A percentile compares a stretch with the other conserved stretches of the same genome.
phyloP scores from a whole-genome alignment of 1,140 invertebrate genomes.

The Microplitis demolitor region DNA sequence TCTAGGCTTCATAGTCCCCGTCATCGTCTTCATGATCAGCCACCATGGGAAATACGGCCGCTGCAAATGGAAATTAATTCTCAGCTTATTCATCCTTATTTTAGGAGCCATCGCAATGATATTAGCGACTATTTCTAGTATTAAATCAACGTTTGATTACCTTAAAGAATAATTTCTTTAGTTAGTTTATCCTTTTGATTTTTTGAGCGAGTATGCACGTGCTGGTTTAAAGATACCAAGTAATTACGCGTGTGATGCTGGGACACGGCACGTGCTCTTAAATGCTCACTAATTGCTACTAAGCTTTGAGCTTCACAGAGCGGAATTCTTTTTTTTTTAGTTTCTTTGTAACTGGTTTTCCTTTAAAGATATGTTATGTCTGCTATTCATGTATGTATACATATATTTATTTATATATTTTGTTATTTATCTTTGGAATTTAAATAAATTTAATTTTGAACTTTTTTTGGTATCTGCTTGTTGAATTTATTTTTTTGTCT shows the following conservation, averaged over 20 bases:
- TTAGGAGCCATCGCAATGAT: conserved; percentile 33
- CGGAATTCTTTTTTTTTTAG: too few species aligned
- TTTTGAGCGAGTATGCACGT: not conserved
- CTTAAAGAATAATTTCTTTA: conserved; percentile 1
- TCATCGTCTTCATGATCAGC: conserved; percentile 39
- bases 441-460: too few species aligned
- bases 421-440: too few species aligned
- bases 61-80: conserved; percentile 42
- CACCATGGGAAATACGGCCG: conserved; percentile 40
- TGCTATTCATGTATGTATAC: too few species aligned
- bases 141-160: conserved; percentile 32
- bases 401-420: too few species aligned
- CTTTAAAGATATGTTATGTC: too few species aligned
- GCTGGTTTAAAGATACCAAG: not conserved
- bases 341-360: too few species aligned
- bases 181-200: not conserved
- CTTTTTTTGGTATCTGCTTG: too few species aligned
- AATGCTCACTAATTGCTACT: conserved; percentile 54
- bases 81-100: conserved; percentile 35
- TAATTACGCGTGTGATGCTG: conserved; percentile 48
- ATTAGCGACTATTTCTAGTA: conserved; percentile 32
- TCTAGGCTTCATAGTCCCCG: conserved; percentile 41
- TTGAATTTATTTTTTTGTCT: too few species aligned
- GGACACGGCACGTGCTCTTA: conserved; percentile 51
- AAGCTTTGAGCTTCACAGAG: too few species aligned